Evolutionary conservation across 2,113 vertebrate species (phyloP).

Genomic region (Noturus placidus): DNA sequence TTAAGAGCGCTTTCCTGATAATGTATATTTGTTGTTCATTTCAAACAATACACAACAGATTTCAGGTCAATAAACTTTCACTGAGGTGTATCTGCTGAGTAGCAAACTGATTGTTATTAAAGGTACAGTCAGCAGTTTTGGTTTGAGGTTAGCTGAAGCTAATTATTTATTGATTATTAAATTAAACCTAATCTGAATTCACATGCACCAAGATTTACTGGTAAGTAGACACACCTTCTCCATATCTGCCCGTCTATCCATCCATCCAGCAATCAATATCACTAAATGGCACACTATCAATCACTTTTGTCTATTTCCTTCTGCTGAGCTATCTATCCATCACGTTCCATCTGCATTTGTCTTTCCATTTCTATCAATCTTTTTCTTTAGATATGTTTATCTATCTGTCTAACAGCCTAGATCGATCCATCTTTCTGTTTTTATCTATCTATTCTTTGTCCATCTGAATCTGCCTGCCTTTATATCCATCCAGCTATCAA

Average conservation of each 20-base stretch:
- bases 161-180: background rate
- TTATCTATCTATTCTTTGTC: background rate
- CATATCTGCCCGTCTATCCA: background rate
- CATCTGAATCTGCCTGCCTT: background rate
- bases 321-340: background rate
- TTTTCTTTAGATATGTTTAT: background rate
- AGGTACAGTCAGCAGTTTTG: background rate
- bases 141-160: background rate
- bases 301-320: background rate
- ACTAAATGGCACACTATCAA: too few relatives aligned
- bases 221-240: background rate
- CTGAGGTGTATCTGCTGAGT: background rate
- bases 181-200: background rate
- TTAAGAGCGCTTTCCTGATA: background rate
- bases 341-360: background rate
- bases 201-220: background rate
- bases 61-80: slow-evolving; percentile 38
- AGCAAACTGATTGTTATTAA: background rate
- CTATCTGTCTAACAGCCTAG: background rate
- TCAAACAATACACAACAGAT: background rate
- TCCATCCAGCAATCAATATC: background rate
- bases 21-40: slow-evolving; percentile 13
- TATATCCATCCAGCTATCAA: background rate
- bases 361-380: too few relatives aligned
- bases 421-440: background rate